Conservation (phyloP, 2,888 invertebrate species). For the Chirona hameri region DNA sequence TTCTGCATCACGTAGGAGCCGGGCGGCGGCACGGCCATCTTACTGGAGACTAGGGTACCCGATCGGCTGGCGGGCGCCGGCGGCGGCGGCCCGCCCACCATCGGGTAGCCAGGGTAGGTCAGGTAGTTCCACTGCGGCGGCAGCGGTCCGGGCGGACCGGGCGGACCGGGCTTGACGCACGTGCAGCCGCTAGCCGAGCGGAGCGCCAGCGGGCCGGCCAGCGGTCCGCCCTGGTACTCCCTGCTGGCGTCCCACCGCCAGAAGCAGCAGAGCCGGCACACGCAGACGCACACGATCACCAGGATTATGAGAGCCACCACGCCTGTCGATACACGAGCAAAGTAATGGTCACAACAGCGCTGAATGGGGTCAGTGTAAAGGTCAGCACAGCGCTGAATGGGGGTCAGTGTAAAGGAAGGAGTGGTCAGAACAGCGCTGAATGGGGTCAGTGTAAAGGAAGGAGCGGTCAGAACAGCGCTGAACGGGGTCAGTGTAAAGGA, state of each 20-base stretch:
- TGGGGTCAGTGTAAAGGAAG: too few species aligned
- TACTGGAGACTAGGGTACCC: slow-evolving; percentile 40
- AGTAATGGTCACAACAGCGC: not conserved
- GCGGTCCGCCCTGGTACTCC: slow-evolving; percentile 61
- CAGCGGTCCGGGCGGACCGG: too few species aligned
- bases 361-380: too few species aligned
- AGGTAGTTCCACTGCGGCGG: slow-evolving; percentile 40
- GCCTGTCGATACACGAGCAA: slow-evolving; percentile 46
- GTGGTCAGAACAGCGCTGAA: too few species aligned
- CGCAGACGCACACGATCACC: slow-evolving; percentile 78
- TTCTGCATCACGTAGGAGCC: slow-evolving; percentile 12
- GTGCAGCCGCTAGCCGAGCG: slow-evolving; percentile 51
- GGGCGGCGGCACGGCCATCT: slow-evolving; percentile 44
- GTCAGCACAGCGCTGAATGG: too few species aligned
- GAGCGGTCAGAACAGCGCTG: too few species aligned
- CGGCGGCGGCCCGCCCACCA: slow-evolving; percentile 41
- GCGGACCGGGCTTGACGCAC: slow-evolving; percentile 49
- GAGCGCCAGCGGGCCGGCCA: slow-evolving; percentile 51
- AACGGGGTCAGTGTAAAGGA: too few species aligned
- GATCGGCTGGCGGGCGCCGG: slow-evolving; percentile 42
- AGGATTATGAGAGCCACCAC: slow-evolving; percentile 87
- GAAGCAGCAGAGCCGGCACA: slow-evolving; percentile 65
- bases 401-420: too few species aligned
- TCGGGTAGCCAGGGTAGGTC: slow-evolving; percentile 45
- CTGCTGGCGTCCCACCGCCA: slow-evolving; percentile 48